Conservation (phyloP, 2,888 invertebrate species). For the Pyrocoelia pectoralis region DNA sequence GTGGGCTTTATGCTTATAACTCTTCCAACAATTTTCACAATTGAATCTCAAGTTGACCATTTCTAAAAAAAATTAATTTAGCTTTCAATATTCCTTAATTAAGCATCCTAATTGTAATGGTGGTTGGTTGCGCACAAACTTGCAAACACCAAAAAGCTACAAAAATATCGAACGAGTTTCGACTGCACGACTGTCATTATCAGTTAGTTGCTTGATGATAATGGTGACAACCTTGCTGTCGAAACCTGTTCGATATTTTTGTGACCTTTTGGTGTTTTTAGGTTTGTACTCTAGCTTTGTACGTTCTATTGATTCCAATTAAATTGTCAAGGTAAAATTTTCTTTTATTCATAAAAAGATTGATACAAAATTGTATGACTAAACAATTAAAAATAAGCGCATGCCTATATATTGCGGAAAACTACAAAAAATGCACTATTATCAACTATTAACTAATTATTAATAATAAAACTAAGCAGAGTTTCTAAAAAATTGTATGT, state of each 20-base stretch:
- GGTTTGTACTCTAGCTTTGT: no score
- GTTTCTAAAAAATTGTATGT: slow-evolving; percentile 1
- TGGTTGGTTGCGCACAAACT: no score
- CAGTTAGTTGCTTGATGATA: no score
- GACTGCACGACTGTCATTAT: no score
- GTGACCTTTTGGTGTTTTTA: no score
- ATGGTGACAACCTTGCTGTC: no score
- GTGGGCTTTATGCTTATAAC: slow-evolving; percentile 26
- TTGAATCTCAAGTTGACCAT: slow-evolving; percentile 26
- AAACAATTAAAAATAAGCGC: not conserved
- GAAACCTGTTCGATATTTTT: no score
- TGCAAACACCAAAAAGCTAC: no score
- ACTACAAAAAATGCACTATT: not conserved
- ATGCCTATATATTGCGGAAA: not conserved
- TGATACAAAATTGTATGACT: not conserved
- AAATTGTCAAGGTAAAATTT: not conserved
- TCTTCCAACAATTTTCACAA: slow-evolving; percentile 31
- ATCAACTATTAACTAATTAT: not conserved
- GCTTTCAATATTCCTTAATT: no score
- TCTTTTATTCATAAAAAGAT: not conserved
- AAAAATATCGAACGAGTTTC: no score
- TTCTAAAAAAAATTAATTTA: slow-evolving; percentile 5
- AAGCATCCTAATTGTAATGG: no score
- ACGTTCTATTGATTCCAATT: no score
- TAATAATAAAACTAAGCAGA: slow-evolving; percentile 3